Percentiles rank a stretch among this genome's conserved stretches.
These are phyloP conservation scores for Mirounga angustirostris DNA, from an alignment of 2,113 vertebrate species.

Conservation along the genomic window DNA sequence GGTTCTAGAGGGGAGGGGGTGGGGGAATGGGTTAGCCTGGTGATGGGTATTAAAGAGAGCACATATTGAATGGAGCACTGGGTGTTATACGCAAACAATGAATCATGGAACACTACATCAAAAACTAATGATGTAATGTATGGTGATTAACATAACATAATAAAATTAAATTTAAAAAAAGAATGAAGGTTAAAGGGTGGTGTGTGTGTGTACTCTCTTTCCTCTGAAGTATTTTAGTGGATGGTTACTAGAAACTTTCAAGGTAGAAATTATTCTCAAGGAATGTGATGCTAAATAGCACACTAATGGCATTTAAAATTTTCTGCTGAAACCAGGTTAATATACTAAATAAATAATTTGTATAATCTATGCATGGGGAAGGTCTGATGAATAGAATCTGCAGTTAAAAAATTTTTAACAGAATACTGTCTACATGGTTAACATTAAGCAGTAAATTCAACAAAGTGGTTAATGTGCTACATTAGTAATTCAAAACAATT, in stretches of 20 bases:
- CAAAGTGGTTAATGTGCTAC: neutral
- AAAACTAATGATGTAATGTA: no score
- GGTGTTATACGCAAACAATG: no score
- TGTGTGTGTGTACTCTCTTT: neutral
- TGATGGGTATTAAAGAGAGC: no score
- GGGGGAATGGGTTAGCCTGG: no score
- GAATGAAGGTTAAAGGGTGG: neutral
- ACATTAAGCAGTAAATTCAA: conserved; percentile 58
- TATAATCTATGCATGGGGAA: conserved; percentile 47
- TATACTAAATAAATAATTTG: conserved; percentile 54
- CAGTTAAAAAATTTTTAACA: conserved; percentile 29
- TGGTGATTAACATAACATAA: no score
- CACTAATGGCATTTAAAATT: conserved; percentile 48
- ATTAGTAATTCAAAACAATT: conserved; percentile 60
- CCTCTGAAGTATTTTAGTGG: neutral
- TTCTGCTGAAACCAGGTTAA: conserved; percentile 43
- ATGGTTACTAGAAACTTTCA: neutral
- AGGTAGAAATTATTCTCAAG: conserved; percentile 32
- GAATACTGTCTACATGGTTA: conserved; percentile 26
- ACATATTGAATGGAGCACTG: no score
- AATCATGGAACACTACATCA: no score
- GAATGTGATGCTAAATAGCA: neutral
- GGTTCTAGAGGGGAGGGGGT: no score
- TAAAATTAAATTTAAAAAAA: neutral
- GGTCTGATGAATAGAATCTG: conserved; percentile 22